Percentiles rank a stretch among this genome's conserved stretches.
Evolutionary conservation across 2,113 vertebrate species (phyloP).

Genomic region (Hipposideros armiger): DNA sequence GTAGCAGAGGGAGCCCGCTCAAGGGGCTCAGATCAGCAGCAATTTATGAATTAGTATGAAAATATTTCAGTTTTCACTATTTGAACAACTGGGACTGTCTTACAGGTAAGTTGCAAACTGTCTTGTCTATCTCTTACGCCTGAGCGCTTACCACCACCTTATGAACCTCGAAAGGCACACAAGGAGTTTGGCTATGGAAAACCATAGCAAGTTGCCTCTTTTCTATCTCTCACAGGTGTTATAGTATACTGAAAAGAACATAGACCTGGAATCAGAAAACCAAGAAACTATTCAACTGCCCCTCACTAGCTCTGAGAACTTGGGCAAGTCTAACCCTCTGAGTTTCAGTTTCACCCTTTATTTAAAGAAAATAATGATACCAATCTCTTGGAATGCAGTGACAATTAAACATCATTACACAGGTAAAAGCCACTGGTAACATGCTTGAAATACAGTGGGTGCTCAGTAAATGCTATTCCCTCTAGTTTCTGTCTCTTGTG

Average conservation of each 20-base stretch:
- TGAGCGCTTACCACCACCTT: not conserved
- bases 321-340: not conserved
- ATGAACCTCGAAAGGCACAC: not conserved
- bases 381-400: not conserved
- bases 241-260: not conserved
- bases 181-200: not conserved
- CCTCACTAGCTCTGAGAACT: not conserved
- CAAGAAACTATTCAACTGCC: not conserved
- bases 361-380: not conserved
- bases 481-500: not conserved
- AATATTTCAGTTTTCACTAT: not conserved
- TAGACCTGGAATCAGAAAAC: not conserved
- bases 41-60: not conserved
- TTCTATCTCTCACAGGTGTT: not conserved
- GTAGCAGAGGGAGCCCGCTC: not conserved
- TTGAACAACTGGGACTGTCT: not conserved
- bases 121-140: not conserved
- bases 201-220: not conserved
- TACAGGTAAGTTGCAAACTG: not conserved
- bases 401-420: not conserved
- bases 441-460: not conserved
- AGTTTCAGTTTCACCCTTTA: not conserved
- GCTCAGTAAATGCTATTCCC: not conserved
- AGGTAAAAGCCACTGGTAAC: not conserved
- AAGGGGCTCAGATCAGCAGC: not conserved